Evolutionary conservation across 2,113 vertebrate species (phyloP).

Genomic region (Periophthalmodon schlosseri): DNA sequence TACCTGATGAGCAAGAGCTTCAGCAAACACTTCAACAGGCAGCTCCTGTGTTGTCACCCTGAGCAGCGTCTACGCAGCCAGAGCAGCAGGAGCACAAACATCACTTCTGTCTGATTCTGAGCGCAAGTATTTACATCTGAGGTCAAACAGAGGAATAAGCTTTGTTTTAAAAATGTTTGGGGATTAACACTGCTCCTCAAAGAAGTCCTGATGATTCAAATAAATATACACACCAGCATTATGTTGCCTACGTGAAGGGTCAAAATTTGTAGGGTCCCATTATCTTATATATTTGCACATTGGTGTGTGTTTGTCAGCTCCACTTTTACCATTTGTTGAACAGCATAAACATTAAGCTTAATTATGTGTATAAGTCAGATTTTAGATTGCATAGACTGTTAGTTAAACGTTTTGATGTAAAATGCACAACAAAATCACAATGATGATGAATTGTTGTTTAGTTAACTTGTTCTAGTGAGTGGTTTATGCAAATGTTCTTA

Average conservation of each 20-base stretch:
- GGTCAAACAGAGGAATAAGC: not conserved
- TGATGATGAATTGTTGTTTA: not conserved
- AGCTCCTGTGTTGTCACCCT: constrained; percentile 84
- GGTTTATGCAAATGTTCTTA: not conserved
- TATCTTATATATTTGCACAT: not conserved
- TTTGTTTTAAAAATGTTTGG: not conserved
- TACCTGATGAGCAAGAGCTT: constrained; percentile 95
- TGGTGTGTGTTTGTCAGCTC: not conserved
- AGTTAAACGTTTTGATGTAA: not conserved
- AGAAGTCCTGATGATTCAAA: not conserved
- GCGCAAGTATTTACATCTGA: not conserved
- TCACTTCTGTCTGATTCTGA: constrained; percentile 47
- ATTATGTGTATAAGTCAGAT: not conserved
- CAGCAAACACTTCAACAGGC: constrained; percentile 91
- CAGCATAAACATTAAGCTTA: not conserved
- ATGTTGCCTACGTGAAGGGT: too few species aligned
- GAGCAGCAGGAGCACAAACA: constrained; percentile 47
- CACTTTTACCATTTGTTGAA: not conserved
- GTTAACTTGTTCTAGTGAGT: not conserved
- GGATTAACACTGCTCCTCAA: not conserved
- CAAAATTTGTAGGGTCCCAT: too few species aligned
- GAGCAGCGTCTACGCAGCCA: constrained; percentile 34
- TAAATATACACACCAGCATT: not conserved
- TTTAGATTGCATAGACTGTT: not conserved
- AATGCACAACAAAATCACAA: not conserved